Evolutionary conservation across 2,797 vertebrate genomes (phyloP), one percentile per base, ranked within the genome.

Genomic region (Coccyzus lansbergi): DNA sequence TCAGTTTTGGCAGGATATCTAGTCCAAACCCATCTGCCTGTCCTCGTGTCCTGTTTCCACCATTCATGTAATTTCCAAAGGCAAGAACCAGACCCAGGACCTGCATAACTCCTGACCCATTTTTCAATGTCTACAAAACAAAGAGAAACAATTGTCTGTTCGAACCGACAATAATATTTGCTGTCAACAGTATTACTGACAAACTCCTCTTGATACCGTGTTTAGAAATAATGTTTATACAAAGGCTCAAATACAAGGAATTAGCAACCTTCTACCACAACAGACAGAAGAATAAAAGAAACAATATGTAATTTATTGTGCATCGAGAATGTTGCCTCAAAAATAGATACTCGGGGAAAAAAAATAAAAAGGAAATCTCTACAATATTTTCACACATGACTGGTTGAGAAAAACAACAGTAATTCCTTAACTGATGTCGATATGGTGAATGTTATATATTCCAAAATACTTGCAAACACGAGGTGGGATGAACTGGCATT

Each of bases 1-100:
- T 99, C 76, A 99, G 97, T 97, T 99, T 99, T 81, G 99, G 99
- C 93, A 99, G 98, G 92, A 99, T 99, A 96, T 99, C 99, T 82
- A 99, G 95, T 72, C 98, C 98, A 97, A 99, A 99, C n/a, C 99
- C 99, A 87, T 99, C 99, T 3, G 99, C 99, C 93, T 99, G 99
- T 71, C 99, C 99, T 91, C 99, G 97, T 18, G 99, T 99, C 52
- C 99, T 98, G 97, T 99, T 99, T 79, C 99, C 99, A 91, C 99
- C 99, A 33, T 99, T 99, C 99, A 99, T 99, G 96, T 99, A 99
- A 98, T 99, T 99, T 70, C 99, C 99, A 92, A 99, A 99, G 49
- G 98, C 99, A 81, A 99, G 98, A 85, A 99, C 98, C 97, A 99
- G 97, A 85, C 99, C 98, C 60, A 99, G 97, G 82, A 99, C 97